Evolutionary conservation across 1,140 invertebrate species (phyloP).

Genomic region (Camponotus floridanus): DNA sequence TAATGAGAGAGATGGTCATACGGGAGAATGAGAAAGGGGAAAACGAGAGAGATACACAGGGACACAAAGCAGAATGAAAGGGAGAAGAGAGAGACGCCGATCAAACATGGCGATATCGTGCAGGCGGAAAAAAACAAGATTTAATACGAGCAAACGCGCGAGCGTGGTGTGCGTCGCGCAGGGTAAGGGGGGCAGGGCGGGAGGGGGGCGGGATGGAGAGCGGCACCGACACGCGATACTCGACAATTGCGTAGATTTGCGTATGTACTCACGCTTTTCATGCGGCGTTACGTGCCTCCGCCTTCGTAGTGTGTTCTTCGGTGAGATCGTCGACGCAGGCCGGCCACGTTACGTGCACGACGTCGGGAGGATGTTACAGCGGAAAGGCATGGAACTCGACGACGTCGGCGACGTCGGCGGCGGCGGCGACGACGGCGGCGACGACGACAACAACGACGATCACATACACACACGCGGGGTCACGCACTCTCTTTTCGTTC

Average conservation of each 20-base stretch:
- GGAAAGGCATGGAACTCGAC: constrained; percentile 18
- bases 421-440: neutral
- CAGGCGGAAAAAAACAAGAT: constrained; percentile 75
- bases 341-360: neutral
- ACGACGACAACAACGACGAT: neutral
- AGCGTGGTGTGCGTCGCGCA: constrained; percentile 49
- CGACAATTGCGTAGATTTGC: constrained; percentile 44
- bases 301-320: neutral
- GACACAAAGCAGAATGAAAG: neutral
- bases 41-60: neutral
- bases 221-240: neutral
- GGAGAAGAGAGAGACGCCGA: constrained; percentile 59
- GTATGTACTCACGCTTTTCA: constrained; percentile 67
- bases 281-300: constrained; percentile 21
- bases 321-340: constrained; percentile 22
- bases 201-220: too few relatives aligned
- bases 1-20: constrained; percentile 3
- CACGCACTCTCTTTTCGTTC: constrained; percentile 66
- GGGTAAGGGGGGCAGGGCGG: constrained; percentile 21
- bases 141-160: constrained; percentile 62
- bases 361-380: constrained; percentile 20
- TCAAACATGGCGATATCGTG: constrained; percentile 73
- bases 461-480: constrained; percentile 66
- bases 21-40: neutral
- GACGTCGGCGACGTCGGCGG: neutral